These are phyloP conservation scores for Chascanopsetta lugubris DNA, from an alignment of 2,113 vertebrate genomes.

Conservation along the genomic window DNA sequence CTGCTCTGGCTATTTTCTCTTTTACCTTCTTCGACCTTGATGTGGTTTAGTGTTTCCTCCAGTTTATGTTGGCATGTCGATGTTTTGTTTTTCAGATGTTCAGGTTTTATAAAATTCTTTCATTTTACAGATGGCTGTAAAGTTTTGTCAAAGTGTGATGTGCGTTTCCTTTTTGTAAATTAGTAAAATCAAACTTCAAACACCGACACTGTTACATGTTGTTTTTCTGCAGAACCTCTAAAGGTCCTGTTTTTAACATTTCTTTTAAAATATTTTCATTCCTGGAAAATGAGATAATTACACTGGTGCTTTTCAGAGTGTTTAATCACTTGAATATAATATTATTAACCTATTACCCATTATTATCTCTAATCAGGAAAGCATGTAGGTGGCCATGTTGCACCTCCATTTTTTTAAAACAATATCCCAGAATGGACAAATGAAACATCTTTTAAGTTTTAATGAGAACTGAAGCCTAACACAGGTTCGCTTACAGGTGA, in stretches of 20 bases:
- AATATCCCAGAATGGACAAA: no score
- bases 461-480: no score
- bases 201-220: neutral
- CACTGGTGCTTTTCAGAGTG: no score
- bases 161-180: conserved; percentile 21
- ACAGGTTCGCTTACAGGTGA: no score
- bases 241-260: neutral
- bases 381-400: no score
- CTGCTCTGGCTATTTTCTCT: neutral
- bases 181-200: conserved; percentile 38
- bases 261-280: neutral
- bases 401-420: no score
- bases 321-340: no score
- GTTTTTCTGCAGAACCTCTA: neutral
- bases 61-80: neutral
- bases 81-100: conserved; percentile 1
- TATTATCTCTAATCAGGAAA: no score
- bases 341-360: no score
- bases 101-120: conserved; percentile 50
- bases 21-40: neutral
- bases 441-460: no score
- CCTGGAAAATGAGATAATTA: neutral
- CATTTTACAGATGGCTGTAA: conserved; percentile 28
- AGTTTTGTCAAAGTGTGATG: conserved; percentile 32
- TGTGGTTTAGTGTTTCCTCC: conserved; percentile 7